Evolutionary conservation across 1,140 invertebrate species (phyloP).

Genomic region (Papilio polytes): DNA sequence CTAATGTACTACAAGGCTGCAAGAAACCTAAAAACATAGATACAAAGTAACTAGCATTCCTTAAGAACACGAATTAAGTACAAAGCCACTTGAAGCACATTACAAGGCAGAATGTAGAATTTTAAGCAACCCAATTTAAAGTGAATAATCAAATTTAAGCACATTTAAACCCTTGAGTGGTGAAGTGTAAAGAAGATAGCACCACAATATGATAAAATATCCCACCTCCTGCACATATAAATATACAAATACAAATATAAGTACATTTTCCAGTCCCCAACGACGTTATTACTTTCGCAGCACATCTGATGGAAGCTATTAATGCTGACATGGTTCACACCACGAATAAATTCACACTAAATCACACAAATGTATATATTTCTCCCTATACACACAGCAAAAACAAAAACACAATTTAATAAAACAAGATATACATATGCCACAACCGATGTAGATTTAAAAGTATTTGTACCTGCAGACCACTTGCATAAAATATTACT

Average conservation of each 20-base stretch:
- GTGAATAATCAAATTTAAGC: neutral
- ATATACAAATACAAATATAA: conserved; percentile 32
- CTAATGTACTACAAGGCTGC: neutral
- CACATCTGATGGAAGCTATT: neutral
- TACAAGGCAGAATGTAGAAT: no score
- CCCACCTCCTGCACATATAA: neutral
- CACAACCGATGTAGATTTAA: conserved; percentile 4
- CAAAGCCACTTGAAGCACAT: neutral
- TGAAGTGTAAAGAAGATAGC: neutral
- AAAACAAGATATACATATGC: neutral
- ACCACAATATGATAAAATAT: neutral
- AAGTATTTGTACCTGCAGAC: conserved; percentile 1
- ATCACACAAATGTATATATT: neutral
- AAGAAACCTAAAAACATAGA: conserved; percentile 6
- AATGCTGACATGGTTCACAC: neutral
- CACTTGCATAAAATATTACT: conserved; percentile 5
- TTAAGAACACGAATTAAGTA: neutral
- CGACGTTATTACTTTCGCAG: neutral
- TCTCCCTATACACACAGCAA: neutral
- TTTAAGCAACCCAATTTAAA: no score
- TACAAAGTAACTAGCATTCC: neutral
- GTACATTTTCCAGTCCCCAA: conserved; percentile 25
- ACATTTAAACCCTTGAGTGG: neutral
- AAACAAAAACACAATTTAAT: conserved; percentile 4
- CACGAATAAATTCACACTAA: neutral